Evolutionary conservation across 64 coral and sea anemone species (phyloP), one percentile per base, ranked within the genome.

Genomic region (Dendronephthya gigantea): DNA sequence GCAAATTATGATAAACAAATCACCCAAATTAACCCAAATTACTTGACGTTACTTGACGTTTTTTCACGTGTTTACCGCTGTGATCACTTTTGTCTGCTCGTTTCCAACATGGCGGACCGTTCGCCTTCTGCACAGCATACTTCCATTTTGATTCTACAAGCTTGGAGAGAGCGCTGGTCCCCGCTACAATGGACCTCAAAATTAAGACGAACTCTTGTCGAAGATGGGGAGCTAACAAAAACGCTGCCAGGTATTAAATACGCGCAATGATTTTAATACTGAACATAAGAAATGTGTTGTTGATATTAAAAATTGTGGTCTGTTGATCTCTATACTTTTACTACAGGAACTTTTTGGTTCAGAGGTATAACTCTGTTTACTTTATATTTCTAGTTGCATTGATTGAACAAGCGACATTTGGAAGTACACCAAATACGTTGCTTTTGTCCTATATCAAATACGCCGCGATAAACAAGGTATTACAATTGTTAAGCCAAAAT

Each of bases 141-240:
- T 79, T 79, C 72, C 12, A 17, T 17, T 36, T 39, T 79, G 32
- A 83, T 98, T 39, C 69, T 98, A 30, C 89, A 91, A 89, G 95
- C 95, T 85, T 98, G 95, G 95, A 85, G 92, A 89, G 95, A 93
- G 84, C 91, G 92, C 69, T 98, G 95, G 95, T 90, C 90, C 76
- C 95, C 95, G 62, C 84, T 98, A 40, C 89, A 93, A 74, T 98
- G 95, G 95, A 82, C 93, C 0, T 88, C 93, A 29, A 84, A 98
- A 90, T 83, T 98, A 82, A 98, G 91, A 85, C 90, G 90, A 65
- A 93, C 50, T 40, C 82, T 75, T 35, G 50, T 52, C 12, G 89
- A 85, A 86, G 84, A 86, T 45, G 85, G 82, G 23, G 82, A 93
- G 43, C 40, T 82, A n/a, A 19, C 82, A 16, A 91, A 85, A 75